These are phyloP conservation scores for Rhingia campestris DNA, from an alignment of 2,888 invertebrate species.

Conservation along the genomic window DNA sequence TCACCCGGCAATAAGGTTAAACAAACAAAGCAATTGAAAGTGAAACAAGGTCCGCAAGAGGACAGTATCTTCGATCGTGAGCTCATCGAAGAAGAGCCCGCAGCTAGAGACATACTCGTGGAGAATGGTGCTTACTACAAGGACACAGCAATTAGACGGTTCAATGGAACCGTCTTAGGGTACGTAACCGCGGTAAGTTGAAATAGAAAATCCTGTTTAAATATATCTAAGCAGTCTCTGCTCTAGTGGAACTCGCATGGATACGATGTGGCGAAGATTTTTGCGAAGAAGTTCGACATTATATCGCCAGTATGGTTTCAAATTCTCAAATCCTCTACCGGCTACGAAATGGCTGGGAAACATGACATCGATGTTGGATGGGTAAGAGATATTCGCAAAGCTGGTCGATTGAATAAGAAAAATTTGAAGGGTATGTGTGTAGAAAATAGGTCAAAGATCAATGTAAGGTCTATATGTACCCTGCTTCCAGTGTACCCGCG, in stretches of 20 bases:
- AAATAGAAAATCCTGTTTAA: neutral
- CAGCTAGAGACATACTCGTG: constrained; percentile 88
- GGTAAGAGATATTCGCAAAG: constrained; percentile 88
- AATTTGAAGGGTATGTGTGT: constrained; percentile 76
- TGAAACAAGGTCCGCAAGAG: constrained; percentile 84
- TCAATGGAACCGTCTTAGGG: constrained; percentile 90
- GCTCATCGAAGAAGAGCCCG: constrained; percentile 87
- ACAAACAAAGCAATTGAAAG: constrained; percentile 76
- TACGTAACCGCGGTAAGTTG: constrained; percentile 93
- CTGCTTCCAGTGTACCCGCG: constrained; percentile 91
- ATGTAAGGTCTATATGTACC: constrained; percentile 30
- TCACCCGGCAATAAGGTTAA: constrained; percentile 78
- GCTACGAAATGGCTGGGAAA: constrained; percentile 87
- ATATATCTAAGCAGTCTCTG: neutral
- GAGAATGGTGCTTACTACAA: constrained; percentile 90
- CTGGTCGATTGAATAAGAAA: constrained; percentile 76
- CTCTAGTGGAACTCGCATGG: constrained; percentile 96
- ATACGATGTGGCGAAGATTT: constrained; percentile 94
- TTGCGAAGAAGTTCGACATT: constrained; percentile 93
- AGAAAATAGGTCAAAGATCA: constrained; percentile 63
- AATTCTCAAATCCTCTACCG: constrained; percentile 86
- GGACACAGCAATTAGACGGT: constrained; percentile 86
- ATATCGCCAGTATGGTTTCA: constrained; percentile 98
- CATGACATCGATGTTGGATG: constrained; percentile 94
- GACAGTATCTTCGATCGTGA: constrained; percentile 88